Base-by-base conservation (phyloP, 92 coral and sea anemone species). In the Chrysogorgia sp. region DNA sequence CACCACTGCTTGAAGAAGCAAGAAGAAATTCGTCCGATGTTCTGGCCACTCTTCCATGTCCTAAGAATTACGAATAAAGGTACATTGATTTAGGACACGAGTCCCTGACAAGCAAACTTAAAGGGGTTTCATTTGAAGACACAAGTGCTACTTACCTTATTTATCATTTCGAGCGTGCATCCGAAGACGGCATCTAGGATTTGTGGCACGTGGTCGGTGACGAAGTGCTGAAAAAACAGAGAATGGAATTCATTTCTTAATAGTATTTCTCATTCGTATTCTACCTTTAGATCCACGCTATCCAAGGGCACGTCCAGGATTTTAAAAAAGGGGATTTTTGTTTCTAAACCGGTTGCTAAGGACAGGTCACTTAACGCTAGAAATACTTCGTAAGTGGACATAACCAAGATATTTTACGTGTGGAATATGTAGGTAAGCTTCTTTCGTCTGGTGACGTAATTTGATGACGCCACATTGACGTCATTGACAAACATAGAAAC, bases 101-200 rank as follows among this genome's bases (percentile, higher is more conserved):
- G 20, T 33, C 1, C 15, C 49, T 14, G 37, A 48, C 12, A n/a
- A n/a, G n/a, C n/a, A n/a, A n/a, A n/a, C n/a, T n/a, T 22, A 61
- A 61, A 10, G 3, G 33, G 9, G 2, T 61, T 31, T 6, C 28
- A 22, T 58, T 15, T 1, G 29, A 19, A 58, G 25, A 13, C 12
- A 21, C 10, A 7, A 61, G 3, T 12, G 26, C 34, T 8, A 30
- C 86, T 30, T 71, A 90, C 96, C 89, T 94, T 94, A 67, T 94
- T 94, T 77, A 94, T 94, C 98, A 94, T 94, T 58, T 94, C 90
- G 64, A 94, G 77, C 3, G 98, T 94, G 82, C 98, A 94, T 55
- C 92, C 98, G 83, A 94, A 94, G 35, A 94, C 97, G 2, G 98
- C 98, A 83, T 94, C 98, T 76, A 94, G 90, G 22, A 94, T 94